Conservation (phyloP, 2,797 vertebrate genomes). For the Cryptoprocta ferox region DNA sequence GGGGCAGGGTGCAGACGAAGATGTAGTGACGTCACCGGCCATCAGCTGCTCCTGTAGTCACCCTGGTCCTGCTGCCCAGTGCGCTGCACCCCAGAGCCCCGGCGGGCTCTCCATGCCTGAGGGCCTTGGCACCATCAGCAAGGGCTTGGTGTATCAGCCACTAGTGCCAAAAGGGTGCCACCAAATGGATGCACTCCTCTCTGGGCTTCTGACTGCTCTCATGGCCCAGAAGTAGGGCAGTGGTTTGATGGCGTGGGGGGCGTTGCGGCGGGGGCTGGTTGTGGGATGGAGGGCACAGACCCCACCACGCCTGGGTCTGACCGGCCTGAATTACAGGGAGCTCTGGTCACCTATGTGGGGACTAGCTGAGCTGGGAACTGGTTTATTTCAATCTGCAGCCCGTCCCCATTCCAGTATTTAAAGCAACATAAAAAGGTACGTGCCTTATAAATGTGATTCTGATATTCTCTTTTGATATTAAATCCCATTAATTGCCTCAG, state of each 20-base stretch:
- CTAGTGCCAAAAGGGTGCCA: background rate
- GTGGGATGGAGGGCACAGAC: background rate
- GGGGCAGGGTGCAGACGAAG: background rate
- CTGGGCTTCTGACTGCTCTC: background rate
- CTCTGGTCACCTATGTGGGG: background rate
- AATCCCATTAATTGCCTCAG: slow-evolving; percentile 58
- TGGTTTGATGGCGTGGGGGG: background rate
- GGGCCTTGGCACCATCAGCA: background rate
- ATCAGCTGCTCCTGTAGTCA: background rate
- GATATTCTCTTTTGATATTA: slow-evolving; percentile 72
- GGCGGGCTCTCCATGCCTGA: accelerated
- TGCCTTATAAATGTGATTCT: slow-evolving; percentile 39
- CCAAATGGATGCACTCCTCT: background rate
- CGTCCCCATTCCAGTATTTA: slow-evolving; percentile 30
- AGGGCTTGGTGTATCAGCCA: background rate
- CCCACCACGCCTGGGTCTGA: background rate
- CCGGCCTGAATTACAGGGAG: background rate
- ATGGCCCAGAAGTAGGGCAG: background rate
- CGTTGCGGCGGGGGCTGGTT: background rate
- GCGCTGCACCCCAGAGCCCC: background rate
- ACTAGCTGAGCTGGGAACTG: background rate
- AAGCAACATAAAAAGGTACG: slow-evolving; percentile 3
- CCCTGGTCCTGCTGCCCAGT: background rate
- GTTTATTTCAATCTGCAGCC: slow-evolving; percentile 10
- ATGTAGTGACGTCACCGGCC: background rate